Evolutionary conservation across 2,888 invertebrate species (phyloP).

Genomic region (Nymphalis c-album): DNA sequence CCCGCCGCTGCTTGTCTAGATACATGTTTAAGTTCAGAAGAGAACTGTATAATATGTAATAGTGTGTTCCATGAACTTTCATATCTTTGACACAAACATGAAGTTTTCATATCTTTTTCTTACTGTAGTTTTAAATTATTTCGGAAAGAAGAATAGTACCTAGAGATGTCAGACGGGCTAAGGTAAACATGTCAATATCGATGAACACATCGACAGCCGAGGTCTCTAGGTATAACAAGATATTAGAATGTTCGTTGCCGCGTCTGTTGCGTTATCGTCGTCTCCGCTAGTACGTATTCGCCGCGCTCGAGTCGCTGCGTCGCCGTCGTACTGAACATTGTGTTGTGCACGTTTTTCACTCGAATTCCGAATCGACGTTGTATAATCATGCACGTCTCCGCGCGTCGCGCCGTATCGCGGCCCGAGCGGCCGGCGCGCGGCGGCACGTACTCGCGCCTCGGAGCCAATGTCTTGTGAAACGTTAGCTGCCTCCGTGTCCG

Average conservation of each 20-base stretch:
- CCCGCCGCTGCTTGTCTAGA: too few species aligned
- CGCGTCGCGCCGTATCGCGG: constrained; percentile 18
- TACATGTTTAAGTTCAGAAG: too few species aligned
- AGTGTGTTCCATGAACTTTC: too few species aligned
- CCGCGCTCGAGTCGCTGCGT: constrained; percentile 1
- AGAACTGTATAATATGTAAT: too few species aligned
- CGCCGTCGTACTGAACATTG: constrained; percentile 17
- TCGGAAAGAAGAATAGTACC: too few species aligned
- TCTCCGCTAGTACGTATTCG: neutral
- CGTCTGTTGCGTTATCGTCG: constrained; percentile 6
- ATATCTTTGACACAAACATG: too few species aligned
- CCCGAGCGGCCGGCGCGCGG: neutral
- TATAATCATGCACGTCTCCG: constrained; percentile 2
- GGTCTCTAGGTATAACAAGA: neutral
- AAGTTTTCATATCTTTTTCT: too few species aligned
- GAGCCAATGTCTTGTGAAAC: constrained; percentile 15
- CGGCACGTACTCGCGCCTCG: constrained; percentile 20
- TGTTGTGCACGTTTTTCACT: constrained; percentile 31
- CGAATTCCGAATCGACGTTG: constrained; percentile 23
- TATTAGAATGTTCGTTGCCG: neutral
- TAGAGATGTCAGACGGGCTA: too few species aligned
- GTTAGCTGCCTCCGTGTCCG: constrained; percentile 8
- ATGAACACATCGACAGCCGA: too few species aligned
- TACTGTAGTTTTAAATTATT: too few species aligned
- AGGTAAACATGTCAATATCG: too few species aligned